These are phyloP conservation scores for Cyrtonyx montezumae DNA, from an alignment of 2,113 vertebrate species.

Conservation along the genomic window DNA sequence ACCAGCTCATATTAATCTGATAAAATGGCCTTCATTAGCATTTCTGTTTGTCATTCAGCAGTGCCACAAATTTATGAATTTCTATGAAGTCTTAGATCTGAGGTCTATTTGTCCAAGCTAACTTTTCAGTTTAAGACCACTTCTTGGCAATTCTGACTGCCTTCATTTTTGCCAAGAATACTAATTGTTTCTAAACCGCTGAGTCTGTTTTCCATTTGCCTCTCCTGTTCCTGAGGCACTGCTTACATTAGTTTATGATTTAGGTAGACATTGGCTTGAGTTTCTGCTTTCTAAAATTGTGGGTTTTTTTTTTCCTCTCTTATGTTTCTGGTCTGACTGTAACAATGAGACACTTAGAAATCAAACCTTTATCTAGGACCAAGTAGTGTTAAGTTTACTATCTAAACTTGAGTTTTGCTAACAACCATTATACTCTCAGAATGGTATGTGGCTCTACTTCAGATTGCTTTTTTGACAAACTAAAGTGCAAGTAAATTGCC, in stretches of 20 bases:
- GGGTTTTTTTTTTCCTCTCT: background rate
- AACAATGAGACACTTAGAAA: background rate
- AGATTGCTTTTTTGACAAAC: background rate
- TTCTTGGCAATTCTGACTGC: background rate
- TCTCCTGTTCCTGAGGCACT: background rate
- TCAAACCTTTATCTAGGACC: background rate
- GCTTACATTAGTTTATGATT: background rate
- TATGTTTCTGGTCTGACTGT: background rate
- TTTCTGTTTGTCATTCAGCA: background rate
- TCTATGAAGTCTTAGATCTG: background rate
- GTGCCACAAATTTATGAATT: background rate
- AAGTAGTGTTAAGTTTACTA: background rate
- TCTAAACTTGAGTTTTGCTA: background rate
- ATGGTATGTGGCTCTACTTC: background rate
- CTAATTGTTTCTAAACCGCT: background rate
- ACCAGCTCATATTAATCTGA: background rate
- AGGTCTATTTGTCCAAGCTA: background rate
- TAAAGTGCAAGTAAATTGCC: background rate
- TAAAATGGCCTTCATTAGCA: background rate
- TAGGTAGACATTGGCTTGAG: background rate
- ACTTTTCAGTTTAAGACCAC: background rate
- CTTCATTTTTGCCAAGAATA: background rate
- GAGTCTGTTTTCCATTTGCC: fast-evolving
- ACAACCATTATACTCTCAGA: background rate
- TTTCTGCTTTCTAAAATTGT: background rate